Evolutionary conservation across 2,797 vertebrate species (phyloP), one percentile per base, ranked within the genome.

Genomic region (Sebastes umbrosus): DNA sequence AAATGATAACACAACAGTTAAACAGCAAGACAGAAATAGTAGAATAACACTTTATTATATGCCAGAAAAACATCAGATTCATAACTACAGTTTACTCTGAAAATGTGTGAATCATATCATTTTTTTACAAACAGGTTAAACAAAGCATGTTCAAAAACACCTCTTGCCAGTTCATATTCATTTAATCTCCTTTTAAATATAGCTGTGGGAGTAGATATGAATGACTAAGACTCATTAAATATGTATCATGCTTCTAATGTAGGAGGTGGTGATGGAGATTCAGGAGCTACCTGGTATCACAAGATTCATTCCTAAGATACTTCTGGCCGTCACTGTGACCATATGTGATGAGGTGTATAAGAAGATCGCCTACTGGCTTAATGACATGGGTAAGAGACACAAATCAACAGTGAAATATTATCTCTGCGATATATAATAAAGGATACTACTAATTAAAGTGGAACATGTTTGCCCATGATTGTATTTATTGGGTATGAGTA

Each of bases 331-430:
- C 82, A 96, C 97, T 73, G 97, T 98, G 89, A 96, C 96, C 1
- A 84, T 96, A 66, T 97, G 97, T 14, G 97, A 97, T 0, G 98
- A 98, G 85, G 95, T 97, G 77, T 99, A 99, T 92, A 97, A 96
- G 95, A 99, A 97, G 92, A 97, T 99, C 0, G 98, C 98, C 3
- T 93, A 97, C 79, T 99, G 98, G 97, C 95, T 98, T 73, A 99
- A 98, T 3, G 96, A 98, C 89, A 97, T 98, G 97, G 97, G 97
- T 98, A 94, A 55, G 94, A 9, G 65, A 25, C 50, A 18, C 27
- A 9, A 20, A 57, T 25, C 3, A 50, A 59, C 36, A 65, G 20
- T 39, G 8, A 12, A 24, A 46, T 16, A 13, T 46, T 66, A 32
- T 29, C 54, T 79, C 16, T 79, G 12, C 32, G 1, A 69, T 32